Percentiles rank a stretch among this genome's conserved stretches.
Conservation (phyloP, 2,888 invertebrate species). For the Neoitamus cyanurus region DNA sequence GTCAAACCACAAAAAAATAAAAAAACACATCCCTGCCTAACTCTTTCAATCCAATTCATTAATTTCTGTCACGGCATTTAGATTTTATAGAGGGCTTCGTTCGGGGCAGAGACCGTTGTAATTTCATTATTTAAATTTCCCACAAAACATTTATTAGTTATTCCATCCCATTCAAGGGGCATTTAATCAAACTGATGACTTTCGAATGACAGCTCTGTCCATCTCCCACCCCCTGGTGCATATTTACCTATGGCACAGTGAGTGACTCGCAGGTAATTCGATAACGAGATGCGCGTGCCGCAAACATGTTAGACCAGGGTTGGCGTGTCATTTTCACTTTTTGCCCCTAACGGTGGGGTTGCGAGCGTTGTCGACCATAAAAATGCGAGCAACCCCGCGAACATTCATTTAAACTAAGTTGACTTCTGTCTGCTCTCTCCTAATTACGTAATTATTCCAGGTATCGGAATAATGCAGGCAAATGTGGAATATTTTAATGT, state of each 20-base stretch:
- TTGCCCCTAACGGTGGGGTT: background rate
- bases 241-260: slow-evolving; percentile 15
- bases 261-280: slow-evolving; percentile 40
- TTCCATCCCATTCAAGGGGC: background rate
- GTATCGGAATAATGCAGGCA: slow-evolving; percentile 20
- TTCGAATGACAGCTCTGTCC: slow-evolving; percentile 10
- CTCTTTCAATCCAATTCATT: background rate
- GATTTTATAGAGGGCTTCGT: background rate
- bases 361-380: background rate
- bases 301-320: slow-evolving; percentile 18
- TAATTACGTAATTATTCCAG: slow-evolving; percentile 36
- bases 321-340: slow-evolving; percentile 40
- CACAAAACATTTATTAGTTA: background rate
- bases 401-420: slow-evolving; percentile 3
- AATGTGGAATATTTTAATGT: slow-evolving; percentile 25
- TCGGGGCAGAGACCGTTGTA: background rate
- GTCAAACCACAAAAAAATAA: background rate
- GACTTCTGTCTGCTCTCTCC: slow-evolving; percentile 31
- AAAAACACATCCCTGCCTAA: background rate
- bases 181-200: slow-evolving; percentile 36
- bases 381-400: background rate
- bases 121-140: slow-evolving; percentile 4
- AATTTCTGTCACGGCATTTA: background rate
- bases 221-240: background rate
- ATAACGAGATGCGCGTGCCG: slow-evolving; percentile 43